Base-by-base conservation (phyloP, 2,113 vertebrate species). In the Danionella cerebrum region DNA sequence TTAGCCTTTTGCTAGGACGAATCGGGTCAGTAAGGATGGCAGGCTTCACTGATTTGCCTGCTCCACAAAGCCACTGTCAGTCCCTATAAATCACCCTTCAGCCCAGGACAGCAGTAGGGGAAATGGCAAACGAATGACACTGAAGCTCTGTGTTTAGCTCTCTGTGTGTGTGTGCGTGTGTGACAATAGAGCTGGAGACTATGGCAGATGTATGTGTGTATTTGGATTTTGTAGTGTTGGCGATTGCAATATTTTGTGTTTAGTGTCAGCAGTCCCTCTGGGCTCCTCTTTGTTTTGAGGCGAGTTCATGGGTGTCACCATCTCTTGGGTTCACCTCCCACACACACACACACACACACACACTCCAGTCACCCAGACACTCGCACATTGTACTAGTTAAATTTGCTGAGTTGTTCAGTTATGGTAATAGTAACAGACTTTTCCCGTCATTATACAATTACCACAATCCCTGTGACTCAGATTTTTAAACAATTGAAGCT, bases 1-100 rank as follows among this genome's bases (percentile, higher is more conserved):
- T 82, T 74, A 67, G n/a, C 3, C 16, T 47, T n/a, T 48, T 57
- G 41, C 29, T 55, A 44, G 54, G 50, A 57, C 41, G 53, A 57
- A 39, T 33, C 38, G 73, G 79, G 76, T 72, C 82, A 69, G 74
- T 14, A 22, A 77, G 68, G 80, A 80, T 69, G 71, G 57, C 65
- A 58, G 69, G 65, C 69, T 54, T 73, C 64, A 68, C 45, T 36
- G 64, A 74, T 78, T 73, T 76, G 74, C 68, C 76, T 80, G 75
- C 76, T 68, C 2, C 77, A 80, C 62, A 73, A 77, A 82, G 75
- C 79, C 36, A 63, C 78, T 88, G 85, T 86, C 85, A 84, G 78
- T 78, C 78, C 39, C 48, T 63, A 88, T 86, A 81, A 66, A 81
- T 85, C 82, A 80, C 70, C 42, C 64, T 41, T 55, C 48, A 57